Conservation (phyloP, 2,888 invertebrate species). For the Clusia tigrina region DNA sequence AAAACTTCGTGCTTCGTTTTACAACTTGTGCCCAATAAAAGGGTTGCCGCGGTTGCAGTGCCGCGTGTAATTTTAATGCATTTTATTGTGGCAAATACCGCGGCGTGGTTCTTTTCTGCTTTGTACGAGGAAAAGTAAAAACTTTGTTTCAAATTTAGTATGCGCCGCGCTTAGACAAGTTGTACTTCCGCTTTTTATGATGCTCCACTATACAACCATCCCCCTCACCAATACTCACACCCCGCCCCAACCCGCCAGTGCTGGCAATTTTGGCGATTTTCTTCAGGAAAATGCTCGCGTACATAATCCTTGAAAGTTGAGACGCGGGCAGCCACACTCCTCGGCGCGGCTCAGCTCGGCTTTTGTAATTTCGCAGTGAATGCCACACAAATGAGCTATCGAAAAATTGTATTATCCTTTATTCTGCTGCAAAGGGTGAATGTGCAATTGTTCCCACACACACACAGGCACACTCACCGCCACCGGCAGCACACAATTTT, state of each 20-base stretch:
- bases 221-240: too few species aligned
- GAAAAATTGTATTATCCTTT: constrained; percentile 58
- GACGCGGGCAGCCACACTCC: neutral
- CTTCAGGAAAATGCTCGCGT: neutral
- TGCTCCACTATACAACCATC: neutral
- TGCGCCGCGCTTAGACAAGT: neutral
- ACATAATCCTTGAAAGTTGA: neutral
- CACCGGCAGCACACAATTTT: too few species aligned
- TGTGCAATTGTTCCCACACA: too few species aligned
- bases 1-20: neutral
- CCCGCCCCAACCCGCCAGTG: too few species aligned
- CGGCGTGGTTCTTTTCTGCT: too few species aligned
- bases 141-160: constrained; percentile 7
- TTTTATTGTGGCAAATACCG: constrained; percentile 7
- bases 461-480: too few species aligned
- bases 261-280: constrained; percentile 5
- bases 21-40: neutral
- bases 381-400: constrained; percentile 59
- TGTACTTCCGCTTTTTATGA: neutral
- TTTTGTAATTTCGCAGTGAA: constrained; percentile 41
- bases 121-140: neutral
- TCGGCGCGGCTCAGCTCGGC: too few species aligned
- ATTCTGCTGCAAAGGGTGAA: too few species aligned
- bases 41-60: neutral
- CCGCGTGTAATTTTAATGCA: neutral